These are phyloP conservation scores for Oxyruncus cristatus DNA, from an alignment of 2,113 vertebrate genomes.

Conservation along the genomic window DNA sequence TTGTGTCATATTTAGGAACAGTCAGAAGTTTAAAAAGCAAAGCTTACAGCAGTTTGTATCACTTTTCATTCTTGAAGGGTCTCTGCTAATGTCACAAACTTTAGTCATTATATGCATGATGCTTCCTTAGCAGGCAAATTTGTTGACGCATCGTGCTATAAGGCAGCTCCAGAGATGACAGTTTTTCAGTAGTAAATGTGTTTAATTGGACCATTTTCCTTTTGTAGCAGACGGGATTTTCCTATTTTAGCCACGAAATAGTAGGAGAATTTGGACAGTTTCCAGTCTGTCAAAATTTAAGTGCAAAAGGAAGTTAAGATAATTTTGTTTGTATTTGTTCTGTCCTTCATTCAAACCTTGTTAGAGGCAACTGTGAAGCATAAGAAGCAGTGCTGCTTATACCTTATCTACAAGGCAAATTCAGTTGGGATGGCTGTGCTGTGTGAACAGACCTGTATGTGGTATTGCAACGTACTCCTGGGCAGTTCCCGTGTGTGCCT, in stretches of 20 bases:
- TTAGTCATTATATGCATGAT: not conserved
- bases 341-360: slow-evolving; percentile 3
- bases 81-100: slow-evolving; percentile 29
- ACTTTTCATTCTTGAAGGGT: slow-evolving; percentile 1
- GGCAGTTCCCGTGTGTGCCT: rapidly evolving
- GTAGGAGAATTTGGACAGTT: not conserved
- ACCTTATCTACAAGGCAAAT: not conserved
- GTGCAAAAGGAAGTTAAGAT: not conserved
- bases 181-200: not conserved
- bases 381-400: not conserved
- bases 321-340: slow-evolving; percentile 34
- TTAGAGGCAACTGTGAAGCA: not conserved
- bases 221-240: not conserved
- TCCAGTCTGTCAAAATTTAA: slow-evolving; percentile 16
- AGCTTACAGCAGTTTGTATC: slow-evolving; percentile 18
- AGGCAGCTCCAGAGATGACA: not conserved
- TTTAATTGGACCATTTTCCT: not conserved
- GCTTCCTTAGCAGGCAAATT: not conserved
- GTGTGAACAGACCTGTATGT: not conserved
- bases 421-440: not conserved
- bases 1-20: not conserved
- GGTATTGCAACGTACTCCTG: not conserved
- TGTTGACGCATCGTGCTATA: not conserved
- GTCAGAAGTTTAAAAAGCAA: not conserved
- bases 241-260: not conserved